phyloP scores from a whole-genome alignment of 2,113 vertebrate genomes.

The Gallinago undulata region DNA sequence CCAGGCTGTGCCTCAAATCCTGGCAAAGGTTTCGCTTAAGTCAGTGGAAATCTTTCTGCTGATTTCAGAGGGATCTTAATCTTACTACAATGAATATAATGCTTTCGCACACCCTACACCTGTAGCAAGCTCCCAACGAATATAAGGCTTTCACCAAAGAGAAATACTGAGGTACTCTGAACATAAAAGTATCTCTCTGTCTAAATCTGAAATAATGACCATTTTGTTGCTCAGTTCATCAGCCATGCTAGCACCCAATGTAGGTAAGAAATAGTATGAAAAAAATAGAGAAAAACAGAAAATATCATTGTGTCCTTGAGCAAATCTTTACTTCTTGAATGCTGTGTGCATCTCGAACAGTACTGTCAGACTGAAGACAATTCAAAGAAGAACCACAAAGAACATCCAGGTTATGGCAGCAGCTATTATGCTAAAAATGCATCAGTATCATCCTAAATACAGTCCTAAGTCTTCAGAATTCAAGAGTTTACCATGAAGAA shows the following conservation, averaged over 20 bases:
- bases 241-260: fast-evolving
- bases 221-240: neutral
- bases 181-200: neutral
- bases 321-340: neutral
- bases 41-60: neutral
- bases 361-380: neutral
- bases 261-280: neutral
- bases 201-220: neutral
- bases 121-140: neutral
- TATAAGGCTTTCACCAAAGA: neutral
- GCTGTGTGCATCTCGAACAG: neutral
- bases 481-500: neutral
- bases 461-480: neutral
- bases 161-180: neutral
- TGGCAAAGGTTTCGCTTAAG: neutral
- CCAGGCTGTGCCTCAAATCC: neutral
- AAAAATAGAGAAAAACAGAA: neutral
- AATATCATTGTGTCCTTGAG: neutral
- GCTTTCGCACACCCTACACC: neutral
- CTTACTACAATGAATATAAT: neutral
- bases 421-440: neutral
- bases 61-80: neutral
- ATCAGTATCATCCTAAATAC: neutral
- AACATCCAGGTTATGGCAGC: neutral
- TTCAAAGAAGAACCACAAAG: neutral